Evolutionary conservation across 35 echinoderm and acorn worm species (phyloP).

Genomic region (Lytechinus variegatus): DNA sequence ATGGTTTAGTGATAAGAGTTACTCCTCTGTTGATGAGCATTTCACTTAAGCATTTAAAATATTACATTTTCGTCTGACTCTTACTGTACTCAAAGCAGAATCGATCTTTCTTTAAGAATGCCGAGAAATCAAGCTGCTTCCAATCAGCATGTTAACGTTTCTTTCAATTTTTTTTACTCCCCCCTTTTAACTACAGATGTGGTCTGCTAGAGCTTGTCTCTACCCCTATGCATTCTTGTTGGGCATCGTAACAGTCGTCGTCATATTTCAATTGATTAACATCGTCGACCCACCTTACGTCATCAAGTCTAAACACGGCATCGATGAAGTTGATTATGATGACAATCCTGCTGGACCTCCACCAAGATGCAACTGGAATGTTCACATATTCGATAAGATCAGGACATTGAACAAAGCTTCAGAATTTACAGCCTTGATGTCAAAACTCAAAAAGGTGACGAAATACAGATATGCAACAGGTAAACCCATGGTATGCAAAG

Average conservation of each 20-base stretch:
- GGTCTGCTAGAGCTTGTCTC: constrained; percentile 29
- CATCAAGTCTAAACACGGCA: neutral
- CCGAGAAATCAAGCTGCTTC: too few relatives aligned
- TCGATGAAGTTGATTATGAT: neutral
- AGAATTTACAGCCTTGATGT: constrained; percentile 36
- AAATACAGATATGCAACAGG: neutral
- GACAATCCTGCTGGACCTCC: neutral
- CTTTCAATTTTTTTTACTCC: too few relatives aligned
- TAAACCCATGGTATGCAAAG: neutral
- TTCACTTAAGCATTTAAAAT: too few relatives aligned
- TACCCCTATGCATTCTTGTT: constrained; percentile 60
- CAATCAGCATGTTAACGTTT: too few relatives aligned
- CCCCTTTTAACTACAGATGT: neutral
- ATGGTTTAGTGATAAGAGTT: too few relatives aligned
- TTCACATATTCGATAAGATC: constrained; percentile 67
- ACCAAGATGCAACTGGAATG: neutral
- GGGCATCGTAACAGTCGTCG: constrained; percentile 39
- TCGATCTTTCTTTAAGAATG: too few relatives aligned
- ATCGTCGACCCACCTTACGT: constrained; percentile 42
- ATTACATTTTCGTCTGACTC: too few relatives aligned
- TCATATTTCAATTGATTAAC: constrained; percentile 48
- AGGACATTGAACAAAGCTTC: constrained; percentile 58
- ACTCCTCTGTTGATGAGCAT: too few relatives aligned
- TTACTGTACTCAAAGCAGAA: too few relatives aligned
- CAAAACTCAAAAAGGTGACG: constrained; percentile 32